Evolutionary conservation across 2,113 vertebrate species (phyloP), one percentile per base, ranked within the genome.

Genomic region (Pseudorectes ferrugineus): DNA sequence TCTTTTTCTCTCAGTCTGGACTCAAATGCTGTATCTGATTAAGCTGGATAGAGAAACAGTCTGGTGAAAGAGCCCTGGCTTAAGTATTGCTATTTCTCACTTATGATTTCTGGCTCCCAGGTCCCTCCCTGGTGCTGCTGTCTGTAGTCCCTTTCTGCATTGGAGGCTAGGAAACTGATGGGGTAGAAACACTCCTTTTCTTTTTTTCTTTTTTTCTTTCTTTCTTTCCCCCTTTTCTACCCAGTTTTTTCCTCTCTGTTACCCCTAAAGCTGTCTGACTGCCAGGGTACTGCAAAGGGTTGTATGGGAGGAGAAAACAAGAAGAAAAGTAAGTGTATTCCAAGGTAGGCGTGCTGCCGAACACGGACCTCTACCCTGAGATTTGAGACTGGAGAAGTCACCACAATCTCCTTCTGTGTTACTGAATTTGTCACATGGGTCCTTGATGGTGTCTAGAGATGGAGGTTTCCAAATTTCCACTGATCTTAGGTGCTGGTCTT

Each of bases 261-360:
- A 45, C 26, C 3, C 9, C 20, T 45, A 52, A 45, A 54, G 5
- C 9, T 88, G 4, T 20, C 38, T 67, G 55, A 62, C 12, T 2
- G 0, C 36, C 24, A 54, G 9, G 3, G 31, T 40, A 29, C 23
- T 3, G 0, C 7, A 51, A 51, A 63, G 11, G 23, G 10, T 11
- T 65, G 4, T 5, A 11, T 12, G 3, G 35, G 5, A 55, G 43
- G 63, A 65, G 35, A 51, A 6, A 85, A 17, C 11, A n/a, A 29
- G 31, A 12, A 65, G 54, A 43, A 71, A 61, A 0, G 2, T 18
- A 36, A 43, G 5, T 9, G 5, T 36, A 29, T 36, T 36, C 17
- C 40, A 35, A 23, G 2, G 10, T 5, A 23, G 16, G 13, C 66
- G 2, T 28, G 9, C 31, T 42, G 24, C 6, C 6, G 33, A 35